phyloP scores from a whole-genome alignment of 2,797 vertebrate species.

The Peromyscus attwateri region DNA sequence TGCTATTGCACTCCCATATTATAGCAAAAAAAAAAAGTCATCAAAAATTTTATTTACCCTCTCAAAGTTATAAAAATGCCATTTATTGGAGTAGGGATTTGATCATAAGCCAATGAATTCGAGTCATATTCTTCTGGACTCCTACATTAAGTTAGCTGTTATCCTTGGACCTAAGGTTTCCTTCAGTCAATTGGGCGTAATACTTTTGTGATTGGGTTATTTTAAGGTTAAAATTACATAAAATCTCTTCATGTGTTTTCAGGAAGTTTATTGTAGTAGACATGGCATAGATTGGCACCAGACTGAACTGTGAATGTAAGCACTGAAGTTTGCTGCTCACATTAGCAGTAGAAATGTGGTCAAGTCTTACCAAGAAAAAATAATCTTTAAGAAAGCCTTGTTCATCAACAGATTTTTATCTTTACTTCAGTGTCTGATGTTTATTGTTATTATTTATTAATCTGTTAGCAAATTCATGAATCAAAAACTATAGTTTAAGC shows the following conservation, averaged over 20 bases:
- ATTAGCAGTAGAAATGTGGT: neutral
- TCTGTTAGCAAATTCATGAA: neutral
- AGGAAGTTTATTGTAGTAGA: neutral
- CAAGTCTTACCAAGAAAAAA: neutral
- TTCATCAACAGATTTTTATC: constrained; percentile 35
- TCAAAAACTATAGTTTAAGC: neutral
- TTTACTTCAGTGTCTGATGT: neutral
- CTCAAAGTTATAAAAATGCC: neutral
- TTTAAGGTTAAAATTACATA: neutral
- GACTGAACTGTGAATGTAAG: neutral
- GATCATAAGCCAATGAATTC: neutral
- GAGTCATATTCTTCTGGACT: neutral
- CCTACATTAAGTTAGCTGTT: constrained; percentile 1
- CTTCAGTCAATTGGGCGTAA: neutral
- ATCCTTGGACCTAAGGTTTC: neutral
- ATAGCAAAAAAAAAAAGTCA: neutral
- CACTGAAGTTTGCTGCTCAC: neutral
- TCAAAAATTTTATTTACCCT: neutral
- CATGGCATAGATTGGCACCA: neutral
- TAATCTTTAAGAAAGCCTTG: neutral
- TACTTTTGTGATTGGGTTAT: neutral
- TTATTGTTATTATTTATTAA: neutral
- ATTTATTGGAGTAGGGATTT: neutral
- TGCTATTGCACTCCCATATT: neutral
- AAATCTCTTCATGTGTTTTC: neutral